Percentiles rank a stretch among this genome's conserved stretches.
Evolutionary conservation across 2,797 vertebrate genomes (phyloP).

Genomic region (Siniperca obscura): DNA sequence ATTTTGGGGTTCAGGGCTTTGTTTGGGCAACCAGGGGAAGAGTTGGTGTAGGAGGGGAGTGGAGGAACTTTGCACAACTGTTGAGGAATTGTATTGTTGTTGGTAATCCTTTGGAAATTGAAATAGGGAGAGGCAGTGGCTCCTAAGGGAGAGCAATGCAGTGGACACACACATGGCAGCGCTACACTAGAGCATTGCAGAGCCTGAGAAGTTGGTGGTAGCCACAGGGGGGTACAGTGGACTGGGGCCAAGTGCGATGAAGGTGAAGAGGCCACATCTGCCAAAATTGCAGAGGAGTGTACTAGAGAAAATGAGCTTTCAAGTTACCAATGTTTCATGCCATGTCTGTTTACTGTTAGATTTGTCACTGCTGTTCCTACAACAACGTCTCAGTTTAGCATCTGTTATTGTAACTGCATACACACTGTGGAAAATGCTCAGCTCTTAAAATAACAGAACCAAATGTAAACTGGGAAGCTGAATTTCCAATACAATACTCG

Average conservation of each 20-base stretch:
- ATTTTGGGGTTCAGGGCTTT: slow-evolving; percentile 66
- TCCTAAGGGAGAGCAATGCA: slow-evolving; percentile 53
- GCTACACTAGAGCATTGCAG: slow-evolving; percentile 41
- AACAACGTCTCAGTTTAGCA: slow-evolving; percentile 29
- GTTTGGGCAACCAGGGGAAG: slow-evolving; percentile 58
- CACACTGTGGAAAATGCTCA: not conserved
- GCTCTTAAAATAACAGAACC: not conserved
- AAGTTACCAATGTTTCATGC: slow-evolving; percentile 47
- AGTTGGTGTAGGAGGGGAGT: slow-evolving; percentile 36
- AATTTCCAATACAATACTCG: not conserved
- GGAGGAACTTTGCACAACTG: slow-evolving; percentile 76
- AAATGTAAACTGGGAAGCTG: not conserved
- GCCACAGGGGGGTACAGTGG: slow-evolving; percentile 52
- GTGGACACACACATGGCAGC: slow-evolving; percentile 63
- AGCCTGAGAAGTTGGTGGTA: slow-evolving; percentile 62
- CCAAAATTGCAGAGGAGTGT: slow-evolving; percentile 58
- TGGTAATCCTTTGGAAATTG: slow-evolving; percentile 80
- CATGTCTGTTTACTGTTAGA: slow-evolving; percentile 35
- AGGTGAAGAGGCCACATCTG: slow-evolving; percentile 65
- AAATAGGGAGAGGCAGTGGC: slow-evolving; percentile 67
- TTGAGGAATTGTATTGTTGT: slow-evolving; percentile 77
- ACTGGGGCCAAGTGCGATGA: slow-evolving; percentile 53
- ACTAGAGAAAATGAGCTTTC: slow-evolving; percentile 47
- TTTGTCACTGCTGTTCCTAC: not conserved
- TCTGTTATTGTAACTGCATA: slow-evolving; percentile 29